These are phyloP conservation scores for Synanthedon andrenaeformis DNA, from an alignment of 2,888 invertebrate genomes.

Conservation along the genomic window DNA sequence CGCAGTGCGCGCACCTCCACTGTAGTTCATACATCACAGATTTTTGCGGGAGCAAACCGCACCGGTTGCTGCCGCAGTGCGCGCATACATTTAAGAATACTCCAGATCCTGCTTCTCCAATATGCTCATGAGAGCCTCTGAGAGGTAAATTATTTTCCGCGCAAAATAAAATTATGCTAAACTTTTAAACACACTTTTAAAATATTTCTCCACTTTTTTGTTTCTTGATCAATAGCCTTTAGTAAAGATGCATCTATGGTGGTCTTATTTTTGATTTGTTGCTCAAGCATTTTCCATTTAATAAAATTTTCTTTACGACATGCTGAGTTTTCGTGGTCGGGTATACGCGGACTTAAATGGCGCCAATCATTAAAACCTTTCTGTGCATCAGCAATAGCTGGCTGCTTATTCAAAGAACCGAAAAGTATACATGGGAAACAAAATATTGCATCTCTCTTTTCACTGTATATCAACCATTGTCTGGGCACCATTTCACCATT, in stretches of 20 bases:
- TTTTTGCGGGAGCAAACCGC: background rate
- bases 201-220: conserved; percentile 5
- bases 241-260: conserved; percentile 5
- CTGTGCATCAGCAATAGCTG: conserved; percentile 3
- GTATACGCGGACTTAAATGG: conserved; percentile 4
- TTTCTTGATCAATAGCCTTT: conserved; percentile 5
- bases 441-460: conserved; percentile 5
- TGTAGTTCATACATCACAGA: background rate
- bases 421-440: conserved; percentile 7
- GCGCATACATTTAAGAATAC: conserved; percentile 1
- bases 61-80: background rate
- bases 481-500: conserved; percentile 4
- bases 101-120: conserved; percentile 2
- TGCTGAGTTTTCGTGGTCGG: conserved; percentile 5
- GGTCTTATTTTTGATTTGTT: conserved; percentile 5
- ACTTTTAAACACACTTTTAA: conserved; percentile 3
- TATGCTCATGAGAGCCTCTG: conserved; percentile 2
- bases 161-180: conserved; percentile 1
- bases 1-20: background rate
- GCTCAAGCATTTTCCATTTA: conserved; percentile 6
- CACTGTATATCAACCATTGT: conserved; percentile 4
- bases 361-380: conserved; percentile 7
- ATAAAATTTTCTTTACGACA: conserved; percentile 5
- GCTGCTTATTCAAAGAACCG: conserved; percentile 6
- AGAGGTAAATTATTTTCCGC: conserved; percentile 2